Conservation (phyloP, 2,888 invertebrate genomes). For the Thumatha senex region DNA sequence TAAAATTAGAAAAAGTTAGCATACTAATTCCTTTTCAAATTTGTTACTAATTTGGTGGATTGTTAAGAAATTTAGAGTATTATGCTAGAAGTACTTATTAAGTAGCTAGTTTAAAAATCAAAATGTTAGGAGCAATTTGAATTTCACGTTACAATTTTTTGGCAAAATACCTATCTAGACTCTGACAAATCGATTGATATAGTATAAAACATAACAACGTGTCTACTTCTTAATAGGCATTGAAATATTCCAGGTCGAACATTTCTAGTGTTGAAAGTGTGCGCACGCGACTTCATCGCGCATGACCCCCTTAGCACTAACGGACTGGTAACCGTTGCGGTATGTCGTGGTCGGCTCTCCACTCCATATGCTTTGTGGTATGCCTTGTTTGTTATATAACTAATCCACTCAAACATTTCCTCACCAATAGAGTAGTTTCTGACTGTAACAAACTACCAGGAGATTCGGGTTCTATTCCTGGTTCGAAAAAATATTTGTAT, state of each 20-base stretch:
- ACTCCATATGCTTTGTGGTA: slow-evolving; percentile 33
- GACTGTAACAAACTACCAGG: no score
- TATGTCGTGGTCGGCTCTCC: slow-evolving; percentile 17
- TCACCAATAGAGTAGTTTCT: slow-evolving; percentile 21
- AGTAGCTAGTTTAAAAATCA: no score
- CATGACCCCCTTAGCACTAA: slow-evolving; percentile 71
- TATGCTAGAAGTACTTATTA: no score
- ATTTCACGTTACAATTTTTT: not conserved
- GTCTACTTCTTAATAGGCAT: slow-evolving; percentile 29
- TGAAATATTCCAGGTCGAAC: slow-evolving; percentile 55
- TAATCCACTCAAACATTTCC: slow-evolving; percentile 19
- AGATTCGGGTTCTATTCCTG: no score
- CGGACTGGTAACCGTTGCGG: slow-evolving; percentile 51
- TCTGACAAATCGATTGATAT: slow-evolving; percentile 16
- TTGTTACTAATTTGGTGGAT: no score
- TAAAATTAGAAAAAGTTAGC: no score
- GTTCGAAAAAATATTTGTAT: no score
- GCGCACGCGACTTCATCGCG: slow-evolving; percentile 60
- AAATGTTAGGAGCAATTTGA: no score
- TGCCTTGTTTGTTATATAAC: slow-evolving; percentile 30
- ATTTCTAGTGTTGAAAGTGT: slow-evolving; percentile 62
- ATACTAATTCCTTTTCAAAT: no score
- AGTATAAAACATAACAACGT: slow-evolving; percentile 13
- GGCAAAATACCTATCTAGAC: slow-evolving; percentile 2
- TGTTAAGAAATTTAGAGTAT: no score